Percentiles rank a stretch among this genome's conserved stretches.
Evolutionary conservation across 2,113 vertebrate genomes (phyloP).

Genomic region (Rhipidura dahli): DNA sequence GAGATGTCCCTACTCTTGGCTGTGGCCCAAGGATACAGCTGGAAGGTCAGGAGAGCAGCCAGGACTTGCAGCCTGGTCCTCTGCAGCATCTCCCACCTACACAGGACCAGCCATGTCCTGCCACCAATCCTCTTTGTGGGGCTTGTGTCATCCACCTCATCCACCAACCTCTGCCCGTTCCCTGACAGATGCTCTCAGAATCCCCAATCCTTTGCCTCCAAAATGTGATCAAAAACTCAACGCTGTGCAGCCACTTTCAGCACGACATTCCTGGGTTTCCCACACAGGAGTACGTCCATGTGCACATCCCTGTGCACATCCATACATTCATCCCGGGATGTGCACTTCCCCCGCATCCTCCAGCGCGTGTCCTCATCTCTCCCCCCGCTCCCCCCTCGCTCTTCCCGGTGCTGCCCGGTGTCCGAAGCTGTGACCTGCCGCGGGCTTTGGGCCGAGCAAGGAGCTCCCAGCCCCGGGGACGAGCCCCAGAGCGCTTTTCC

Average conservation of each 20-base stretch:
- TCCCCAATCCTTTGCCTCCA: background rate
- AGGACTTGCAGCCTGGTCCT: background rate
- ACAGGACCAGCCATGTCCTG: background rate
- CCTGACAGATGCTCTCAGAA: background rate
- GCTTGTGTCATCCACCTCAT: rapidly evolving
- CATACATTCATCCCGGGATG: background rate
- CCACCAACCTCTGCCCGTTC: rapidly evolving
- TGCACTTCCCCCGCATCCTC: rapidly evolving
- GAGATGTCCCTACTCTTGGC: rapidly evolving
- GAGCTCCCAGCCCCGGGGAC: background rate
- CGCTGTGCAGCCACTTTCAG: background rate
- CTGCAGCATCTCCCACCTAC: background rate
- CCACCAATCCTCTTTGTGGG: background rate
- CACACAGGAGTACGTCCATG: rapidly evolving
- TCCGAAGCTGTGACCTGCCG: background rate
- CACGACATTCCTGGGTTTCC: background rate
- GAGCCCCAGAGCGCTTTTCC: background rate
- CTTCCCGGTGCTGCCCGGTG: background rate
- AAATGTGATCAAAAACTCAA: background rate
- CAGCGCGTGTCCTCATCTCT: rapidly evolving
- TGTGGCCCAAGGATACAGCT: background rate
- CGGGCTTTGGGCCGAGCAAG: too few species aligned
- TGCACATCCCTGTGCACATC: background rate
- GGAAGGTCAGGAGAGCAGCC: background rate
- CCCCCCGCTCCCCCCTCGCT: background rate